These are phyloP conservation scores for Sinotaia quadrata DNA, from an alignment of 2,888 invertebrate species.

Conservation along the genomic window DNA sequence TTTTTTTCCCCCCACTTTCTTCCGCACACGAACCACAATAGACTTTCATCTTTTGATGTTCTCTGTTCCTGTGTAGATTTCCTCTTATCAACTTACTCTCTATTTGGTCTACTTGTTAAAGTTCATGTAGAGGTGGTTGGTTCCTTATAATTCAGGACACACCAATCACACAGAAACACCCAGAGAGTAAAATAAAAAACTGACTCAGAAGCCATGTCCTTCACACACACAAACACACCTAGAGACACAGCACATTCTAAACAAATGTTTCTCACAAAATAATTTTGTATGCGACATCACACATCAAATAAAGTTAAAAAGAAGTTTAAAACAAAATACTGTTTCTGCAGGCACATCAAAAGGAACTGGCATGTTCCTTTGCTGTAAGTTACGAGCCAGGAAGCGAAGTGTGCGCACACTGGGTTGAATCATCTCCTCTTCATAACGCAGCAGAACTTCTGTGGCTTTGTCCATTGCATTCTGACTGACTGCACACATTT, in stretches of 20 bases:
- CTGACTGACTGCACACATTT: conserved; percentile 15
- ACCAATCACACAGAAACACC: not conserved
- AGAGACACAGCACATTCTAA: conserved; percentile 3
- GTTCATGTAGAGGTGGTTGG: no score
- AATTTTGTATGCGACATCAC: no score
- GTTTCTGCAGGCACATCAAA: conserved; percentile 10
- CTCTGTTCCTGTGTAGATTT: no score
- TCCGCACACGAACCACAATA: no score
- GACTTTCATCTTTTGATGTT: no score
- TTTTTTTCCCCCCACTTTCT: no score
- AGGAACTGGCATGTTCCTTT: conserved; percentile 7
- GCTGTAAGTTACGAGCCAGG: conserved; percentile 16
- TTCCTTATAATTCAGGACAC: no score
- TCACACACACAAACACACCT: conserved; percentile 13
- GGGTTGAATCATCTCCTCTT: conserved; percentile 24
- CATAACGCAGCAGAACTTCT: conserved; percentile 19
- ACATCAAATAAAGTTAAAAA: no score
- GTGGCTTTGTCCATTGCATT: conserved; percentile 6
- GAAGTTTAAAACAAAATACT: no score
- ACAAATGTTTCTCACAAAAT: no score
- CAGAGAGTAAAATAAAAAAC: not conserved
- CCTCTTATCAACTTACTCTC: no score
- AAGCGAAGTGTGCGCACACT: conserved; percentile 18
- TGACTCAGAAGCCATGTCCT: not conserved
- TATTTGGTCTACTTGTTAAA: no score